Evolutionary conservation across 1,140 invertebrate genomes (phyloP), one percentile per base, ranked within the genome.

Genomic region (Nixonia krombeini): DNA sequence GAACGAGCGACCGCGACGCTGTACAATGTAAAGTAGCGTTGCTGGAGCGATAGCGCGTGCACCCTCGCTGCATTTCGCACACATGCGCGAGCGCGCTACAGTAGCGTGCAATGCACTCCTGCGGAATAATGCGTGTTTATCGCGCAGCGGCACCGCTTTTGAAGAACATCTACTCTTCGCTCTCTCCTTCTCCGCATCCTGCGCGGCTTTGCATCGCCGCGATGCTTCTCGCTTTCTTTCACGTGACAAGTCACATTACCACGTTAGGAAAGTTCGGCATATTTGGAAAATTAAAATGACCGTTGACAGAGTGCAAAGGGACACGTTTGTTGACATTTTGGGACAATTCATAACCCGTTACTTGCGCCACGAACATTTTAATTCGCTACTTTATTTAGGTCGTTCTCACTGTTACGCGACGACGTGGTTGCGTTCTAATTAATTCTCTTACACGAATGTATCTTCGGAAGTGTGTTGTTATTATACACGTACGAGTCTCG

Each of bases 111-210:
- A 64, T 67, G 74, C 72, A 71, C 70, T 59, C 52, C 53, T 56
- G 62, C 45, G 74, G 72, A 81, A 81, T 80, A 81, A 81, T 79
- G 78, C 77, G 74, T 78, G 76, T 80, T 82, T 82, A 80, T 82
- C 77, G 75, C 73, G 72, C 73, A 69, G 77, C 78, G 78, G 77
- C 76, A 64, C 49, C 28, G 70, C 75, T 79, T 80, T 81, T 81
- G 76, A 79, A 69, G 75, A 70, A 51, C 59, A 46, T 47, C 45
- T 42, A n/a, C 49, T 23, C 18, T 26, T 3, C 12, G 2, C 15
- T 17, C 23, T 23, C 18, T 25, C 47, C 28, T 21, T 51, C 35
- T 38, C 13, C 13, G 12, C 45, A 16, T 40, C 10, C 8, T 8
- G 2, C 10, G n/a, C n/a, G n/a, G n/a, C n/a, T n/a, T n/a, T n/a